Conservation (phyloP, 35 echinoderm and acorn worm genomes). For the Strongylocentrotus purpuratus region DNA sequence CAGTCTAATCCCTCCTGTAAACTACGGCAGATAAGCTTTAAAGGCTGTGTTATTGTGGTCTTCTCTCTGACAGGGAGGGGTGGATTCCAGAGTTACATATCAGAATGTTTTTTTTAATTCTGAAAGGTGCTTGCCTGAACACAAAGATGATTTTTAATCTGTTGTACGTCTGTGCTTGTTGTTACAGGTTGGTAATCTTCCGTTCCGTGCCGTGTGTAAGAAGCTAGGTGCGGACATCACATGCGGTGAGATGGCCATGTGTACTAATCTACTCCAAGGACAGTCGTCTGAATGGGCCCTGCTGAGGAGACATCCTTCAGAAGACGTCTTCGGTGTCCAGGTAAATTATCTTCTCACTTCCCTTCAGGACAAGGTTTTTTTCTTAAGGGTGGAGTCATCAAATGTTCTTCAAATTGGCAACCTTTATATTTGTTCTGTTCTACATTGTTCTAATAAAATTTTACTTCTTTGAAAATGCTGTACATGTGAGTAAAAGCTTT, state of each 20-base stretch:
- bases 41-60: too few relatives aligned
- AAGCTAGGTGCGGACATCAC: conserved; percentile 88
- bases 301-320: conserved; percentile 79
- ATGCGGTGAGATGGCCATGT: conserved; percentile 99
- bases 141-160: too few relatives aligned
- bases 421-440: too few relatives aligned
- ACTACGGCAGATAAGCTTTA: too few relatives aligned
- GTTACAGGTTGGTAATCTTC: conserved; percentile 90
- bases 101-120: too few relatives aligned
- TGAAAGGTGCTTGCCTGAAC: too few relatives aligned
- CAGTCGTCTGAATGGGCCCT: conserved; percentile 92
- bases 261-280: conserved; percentile 88
- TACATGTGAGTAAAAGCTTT: background rate
- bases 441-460: too few relatives aligned
- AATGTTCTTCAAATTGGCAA: background rate
- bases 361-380: background rate
- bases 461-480: background rate
- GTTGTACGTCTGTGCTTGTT: too few relatives aligned
- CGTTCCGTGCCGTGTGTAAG: conserved; percentile 89
- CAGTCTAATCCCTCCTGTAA: too few relatives aligned
- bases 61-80: too few relatives aligned
- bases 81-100: too few relatives aligned
- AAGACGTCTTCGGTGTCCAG: conserved; percentile 98
- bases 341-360: conserved; percentile 40
- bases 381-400: background rate